Conservation (phyloP, 23 tunicate genomes). For the Ascidia mentula region DNA sequence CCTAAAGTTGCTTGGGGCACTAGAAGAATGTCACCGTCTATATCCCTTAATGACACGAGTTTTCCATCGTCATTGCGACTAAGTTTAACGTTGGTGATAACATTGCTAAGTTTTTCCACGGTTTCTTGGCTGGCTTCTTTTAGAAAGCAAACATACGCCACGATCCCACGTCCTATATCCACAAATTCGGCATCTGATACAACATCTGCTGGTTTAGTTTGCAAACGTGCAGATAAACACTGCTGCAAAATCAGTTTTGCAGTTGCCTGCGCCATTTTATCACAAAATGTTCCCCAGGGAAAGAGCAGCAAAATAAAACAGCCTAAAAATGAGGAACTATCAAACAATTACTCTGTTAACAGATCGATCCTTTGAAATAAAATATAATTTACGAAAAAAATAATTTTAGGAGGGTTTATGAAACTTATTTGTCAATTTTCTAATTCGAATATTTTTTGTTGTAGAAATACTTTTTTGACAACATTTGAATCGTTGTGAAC, state of each 20-base stretch:
- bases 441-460: no score
- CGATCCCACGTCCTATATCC: slow-evolving; percentile 70
- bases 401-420: no score
- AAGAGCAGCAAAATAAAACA: no score
- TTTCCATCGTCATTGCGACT: slow-evolving; percentile 31
- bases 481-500: slow-evolving; percentile 5
- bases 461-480: no score
- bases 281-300: no score
- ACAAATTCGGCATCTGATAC: slow-evolving; percentile 35
- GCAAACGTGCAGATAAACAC: slow-evolving; percentile 63
- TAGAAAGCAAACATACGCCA: slow-evolving; percentile 81
- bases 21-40: slow-evolving; percentile 62
- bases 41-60: slow-evolving; percentile 58
- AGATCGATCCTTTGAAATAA: no score
- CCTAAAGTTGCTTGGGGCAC: slow-evolving; percentile 95
- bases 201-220: slow-evolving; percentile 24
- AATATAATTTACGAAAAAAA: no score
- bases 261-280: slow-evolving; percentile 1
- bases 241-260: slow-evolving; percentile 68
- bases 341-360: no score
- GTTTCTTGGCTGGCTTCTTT: slow-evolving; percentile 57
- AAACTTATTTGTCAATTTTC: no score
- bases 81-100: slow-evolving; percentile 40
- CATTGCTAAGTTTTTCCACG: slow-evolving; percentile 54
- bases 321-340: no score